Evolutionary conservation across 2,888 invertebrate species (phyloP).

Genomic region (Dryococelus australis): DNA sequence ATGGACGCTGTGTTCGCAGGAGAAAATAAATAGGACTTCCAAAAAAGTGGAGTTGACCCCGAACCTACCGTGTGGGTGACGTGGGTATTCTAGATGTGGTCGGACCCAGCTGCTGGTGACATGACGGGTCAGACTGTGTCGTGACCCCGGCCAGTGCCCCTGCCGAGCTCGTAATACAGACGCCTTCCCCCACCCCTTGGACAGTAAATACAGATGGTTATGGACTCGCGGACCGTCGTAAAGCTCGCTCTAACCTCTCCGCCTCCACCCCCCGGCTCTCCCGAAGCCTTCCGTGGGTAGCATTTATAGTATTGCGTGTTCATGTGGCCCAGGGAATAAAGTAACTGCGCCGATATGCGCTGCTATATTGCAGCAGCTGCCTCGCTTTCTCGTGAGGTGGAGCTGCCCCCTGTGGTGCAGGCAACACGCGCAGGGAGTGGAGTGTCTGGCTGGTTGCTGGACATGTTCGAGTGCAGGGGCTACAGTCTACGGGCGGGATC

Average conservation of each 20-base stretch:
- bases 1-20: too few species aligned
- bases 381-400: background rate
- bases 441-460: background rate
- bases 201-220: background rate
- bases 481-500: too few species aligned
- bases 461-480: too few species aligned
- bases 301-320: slow-evolving; percentile 16
- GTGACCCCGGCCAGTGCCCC: background rate
- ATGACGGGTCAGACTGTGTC: background rate
- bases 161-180: background rate
- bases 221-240: slow-evolving; percentile 5
- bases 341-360: background rate
- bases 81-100: too few species aligned
- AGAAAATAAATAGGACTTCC: too few species aligned
- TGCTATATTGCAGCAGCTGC: background rate
- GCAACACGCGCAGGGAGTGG: background rate
- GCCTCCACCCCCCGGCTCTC: background rate
- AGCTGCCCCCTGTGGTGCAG: background rate
- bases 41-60: too few species aligned
- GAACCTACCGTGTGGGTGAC: too few species aligned
- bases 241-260: background rate
- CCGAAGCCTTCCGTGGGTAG: background rate
- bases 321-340: background rate
- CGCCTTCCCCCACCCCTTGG: background rate
- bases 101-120: too few species aligned